phyloP scores from a whole-genome alignment of 2,888 invertebrate genomes.

The Tetranychus piercei region DNA sequence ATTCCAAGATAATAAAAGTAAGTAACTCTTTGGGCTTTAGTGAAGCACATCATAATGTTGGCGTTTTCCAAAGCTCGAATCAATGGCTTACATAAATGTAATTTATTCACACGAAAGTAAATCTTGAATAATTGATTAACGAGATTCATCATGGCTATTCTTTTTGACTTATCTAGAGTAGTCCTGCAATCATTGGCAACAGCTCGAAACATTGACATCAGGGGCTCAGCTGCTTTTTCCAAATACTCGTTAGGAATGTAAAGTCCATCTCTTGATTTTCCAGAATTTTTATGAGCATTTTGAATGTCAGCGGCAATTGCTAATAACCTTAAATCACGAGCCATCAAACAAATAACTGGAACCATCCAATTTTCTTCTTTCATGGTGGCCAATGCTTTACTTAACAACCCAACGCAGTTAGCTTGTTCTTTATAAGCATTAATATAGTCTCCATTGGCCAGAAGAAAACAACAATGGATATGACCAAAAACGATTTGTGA shows the following conservation, averaged over 20 bases:
- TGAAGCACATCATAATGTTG: constrained; percentile 65
- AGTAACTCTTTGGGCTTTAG: constrained; percentile 79
- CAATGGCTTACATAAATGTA: constrained; percentile 55
- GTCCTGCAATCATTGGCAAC: constrained; percentile 73
- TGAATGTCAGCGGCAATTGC: constrained; percentile 32
- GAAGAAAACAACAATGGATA: constrained; percentile 41
- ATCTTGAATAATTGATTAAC: constrained; percentile 93
- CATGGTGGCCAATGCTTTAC: constrained; percentile 60
- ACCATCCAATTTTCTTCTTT: constrained; percentile 93
- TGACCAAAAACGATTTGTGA: constrained; percentile 57
- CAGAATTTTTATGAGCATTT: not conserved
- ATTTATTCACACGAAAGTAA: constrained; percentile 55
- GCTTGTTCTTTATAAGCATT: constrained; percentile 60
- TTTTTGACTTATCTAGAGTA: constrained; percentile 59
- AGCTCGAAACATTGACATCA: constrained; percentile 80
- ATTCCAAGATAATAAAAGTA: constrained; percentile 88
- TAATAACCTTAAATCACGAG: constrained; percentile 64
- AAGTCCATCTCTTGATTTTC: constrained; percentile 33
- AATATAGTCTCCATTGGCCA: constrained; percentile 37
- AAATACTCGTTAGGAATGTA: constrained; percentile 44
- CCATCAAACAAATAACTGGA: constrained; percentile 74
- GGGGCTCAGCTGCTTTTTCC: constrained; percentile 78
- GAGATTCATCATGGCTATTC: constrained; percentile 82
- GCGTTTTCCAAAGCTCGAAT: constrained; percentile 90
- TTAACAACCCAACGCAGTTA: constrained; percentile 40